These are phyloP conservation scores for Chymomyza caudatula DNA, from an alignment of 2,888 invertebrate species.

Conservation along the genomic window DNA sequence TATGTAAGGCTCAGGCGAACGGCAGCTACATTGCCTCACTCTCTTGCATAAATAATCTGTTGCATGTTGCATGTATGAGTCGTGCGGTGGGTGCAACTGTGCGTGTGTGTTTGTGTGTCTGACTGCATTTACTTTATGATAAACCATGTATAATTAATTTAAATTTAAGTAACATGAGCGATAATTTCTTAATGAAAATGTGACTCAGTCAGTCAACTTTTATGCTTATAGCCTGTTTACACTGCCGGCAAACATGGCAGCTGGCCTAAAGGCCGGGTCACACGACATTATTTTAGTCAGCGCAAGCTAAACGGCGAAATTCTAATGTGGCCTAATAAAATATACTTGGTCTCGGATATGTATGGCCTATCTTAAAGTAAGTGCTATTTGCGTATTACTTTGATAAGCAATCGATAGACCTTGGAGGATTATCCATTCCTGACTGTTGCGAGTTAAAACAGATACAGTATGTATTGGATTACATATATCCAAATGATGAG, in stretches of 20 bases:
- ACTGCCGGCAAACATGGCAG: constrained; percentile 1
- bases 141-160: constrained; percentile 64
- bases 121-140: constrained; percentile 49
- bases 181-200: constrained; percentile 58
- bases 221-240: constrained; percentile 11
- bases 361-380: no score
- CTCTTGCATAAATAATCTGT: constrained; percentile 68
- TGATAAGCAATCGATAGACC: no score
- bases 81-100: not conserved
- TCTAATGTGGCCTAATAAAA: no score
- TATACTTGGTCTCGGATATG: no score
- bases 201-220: not conserved
- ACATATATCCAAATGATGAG: no score
- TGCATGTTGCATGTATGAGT: constrained; percentile 57
- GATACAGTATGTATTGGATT: no score
- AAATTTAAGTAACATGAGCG: constrained; percentile 58
- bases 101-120: constrained; percentile 28
- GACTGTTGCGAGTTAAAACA: no score
- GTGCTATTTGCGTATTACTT: no score
- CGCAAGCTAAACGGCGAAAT: no score
- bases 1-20: not conserved
- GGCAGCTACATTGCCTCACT: constrained; percentile 18
- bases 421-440: no score
- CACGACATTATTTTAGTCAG: no score
- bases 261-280: no score